phyloP scores from a whole-genome alignment of 2,888 invertebrate species.

The Alcis repandata region DNA sequence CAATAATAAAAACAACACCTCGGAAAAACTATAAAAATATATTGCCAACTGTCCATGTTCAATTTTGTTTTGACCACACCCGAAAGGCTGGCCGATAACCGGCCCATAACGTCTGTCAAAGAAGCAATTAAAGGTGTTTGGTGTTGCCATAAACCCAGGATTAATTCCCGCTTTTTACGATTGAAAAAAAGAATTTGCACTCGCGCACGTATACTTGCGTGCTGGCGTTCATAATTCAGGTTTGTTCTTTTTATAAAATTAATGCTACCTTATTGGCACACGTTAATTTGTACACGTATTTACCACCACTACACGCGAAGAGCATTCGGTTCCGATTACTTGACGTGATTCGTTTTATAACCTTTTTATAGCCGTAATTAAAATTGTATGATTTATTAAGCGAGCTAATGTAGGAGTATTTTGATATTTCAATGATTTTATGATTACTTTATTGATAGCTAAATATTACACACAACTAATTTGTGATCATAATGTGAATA shows the following conservation, averaged over 20 bases:
- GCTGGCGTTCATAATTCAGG: constrained; percentile 60
- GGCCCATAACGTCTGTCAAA: constrained; percentile 82
- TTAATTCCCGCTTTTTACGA: constrained; percentile 72
- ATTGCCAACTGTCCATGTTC: constrained; percentile 76
- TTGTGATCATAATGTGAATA: constrained; percentile 20
- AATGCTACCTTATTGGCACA: constrained; percentile 64
- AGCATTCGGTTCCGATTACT: constrained; percentile 53
- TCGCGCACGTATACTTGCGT: constrained; percentile 63
- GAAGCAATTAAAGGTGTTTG: constrained; percentile 82
- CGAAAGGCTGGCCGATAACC: constrained; percentile 70
- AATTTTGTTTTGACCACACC: constrained; percentile 79
- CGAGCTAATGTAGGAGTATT: constrained; percentile 52
- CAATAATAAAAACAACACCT: constrained; percentile 81
- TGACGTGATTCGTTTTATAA: constrained; percentile 59
- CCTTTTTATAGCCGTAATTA: constrained; percentile 65
- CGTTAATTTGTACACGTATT: constrained; percentile 59
- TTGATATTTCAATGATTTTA: constrained; percentile 64
- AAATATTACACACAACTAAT: constrained; percentile 27
- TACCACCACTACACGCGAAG: constrained; percentile 54
- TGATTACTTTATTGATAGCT: constrained; percentile 56
- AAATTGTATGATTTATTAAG: constrained; percentile 67
- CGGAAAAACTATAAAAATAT: constrained; percentile 79
- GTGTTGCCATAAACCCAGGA: constrained; percentile 77
- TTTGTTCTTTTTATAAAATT: constrained; percentile 62
- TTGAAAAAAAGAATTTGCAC: constrained; percentile 60